These are phyloP conservation scores for Drosophila phalerata DNA, from an alignment of 2,888 invertebrate species.

Conservation along the genomic window DNA sequence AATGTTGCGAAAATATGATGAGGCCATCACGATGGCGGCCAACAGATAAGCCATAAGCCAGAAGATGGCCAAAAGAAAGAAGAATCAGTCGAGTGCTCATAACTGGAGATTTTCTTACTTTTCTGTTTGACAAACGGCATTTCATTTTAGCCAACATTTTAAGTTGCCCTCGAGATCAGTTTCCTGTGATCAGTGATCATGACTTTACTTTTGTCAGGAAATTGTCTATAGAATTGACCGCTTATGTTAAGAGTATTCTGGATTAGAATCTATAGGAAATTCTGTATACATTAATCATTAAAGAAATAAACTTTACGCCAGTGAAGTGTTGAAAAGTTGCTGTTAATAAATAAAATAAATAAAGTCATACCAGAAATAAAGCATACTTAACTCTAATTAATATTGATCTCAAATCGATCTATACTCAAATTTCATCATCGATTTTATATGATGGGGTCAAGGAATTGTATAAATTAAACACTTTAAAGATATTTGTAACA, in stretches of 20 bases:
- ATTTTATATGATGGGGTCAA: too few relatives aligned
- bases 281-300: background rate
- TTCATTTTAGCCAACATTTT: slow-evolving; percentile 24
- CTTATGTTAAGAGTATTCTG: background rate
- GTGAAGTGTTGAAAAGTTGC: too few relatives aligned
- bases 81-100: background rate
- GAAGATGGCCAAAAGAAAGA: background rate
- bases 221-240: background rate
- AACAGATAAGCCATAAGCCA: slow-evolving; percentile 35
- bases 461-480: too few relatives aligned
- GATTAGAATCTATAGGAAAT: background rate
- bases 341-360: too few relatives aligned
- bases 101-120: slow-evolving; percentile 14
- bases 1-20: slow-evolving; percentile 81
- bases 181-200: slow-evolving; percentile 3
- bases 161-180: slow-evolving; percentile 9
- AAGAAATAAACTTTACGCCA: too few relatives aligned
- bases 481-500: background rate
- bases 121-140: slow-evolving; percentile 42
- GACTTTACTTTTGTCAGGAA: background rate
- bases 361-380: too few relatives aligned
- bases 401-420: too few relatives aligned
- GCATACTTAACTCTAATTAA: too few relatives aligned
- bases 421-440: too few relatives aligned
- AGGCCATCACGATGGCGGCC: slow-evolving; percentile 80